These are phyloP conservation scores for Acrocephalus scirpaceus DNA, from an alignment of 2,797 vertebrate species.

Conservation along the genomic window DNA sequence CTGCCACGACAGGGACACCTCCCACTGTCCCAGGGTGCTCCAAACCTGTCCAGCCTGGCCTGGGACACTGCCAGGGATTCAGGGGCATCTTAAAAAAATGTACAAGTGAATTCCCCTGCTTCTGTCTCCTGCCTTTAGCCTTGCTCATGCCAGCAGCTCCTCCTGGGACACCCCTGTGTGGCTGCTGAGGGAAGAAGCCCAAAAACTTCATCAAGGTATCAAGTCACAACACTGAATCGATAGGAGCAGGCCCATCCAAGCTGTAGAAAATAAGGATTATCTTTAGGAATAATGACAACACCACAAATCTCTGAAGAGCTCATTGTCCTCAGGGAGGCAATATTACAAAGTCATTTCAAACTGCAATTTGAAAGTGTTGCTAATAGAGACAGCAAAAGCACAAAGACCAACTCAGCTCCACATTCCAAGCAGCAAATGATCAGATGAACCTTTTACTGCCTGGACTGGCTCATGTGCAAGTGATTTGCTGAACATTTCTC, in stretches of 20 bases:
- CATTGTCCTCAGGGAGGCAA: background rate
- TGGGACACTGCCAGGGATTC: background rate
- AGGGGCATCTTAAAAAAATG: background rate
- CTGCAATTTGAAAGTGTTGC: background rate
- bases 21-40: background rate
- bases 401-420: background rate
- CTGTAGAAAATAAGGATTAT: background rate
- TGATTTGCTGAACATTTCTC: background rate
- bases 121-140: background rate
- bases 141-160: background rate
- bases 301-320: background rate
- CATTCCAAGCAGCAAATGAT: background rate
- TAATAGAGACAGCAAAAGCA: background rate
- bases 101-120: background rate
- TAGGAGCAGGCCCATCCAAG: background rate
- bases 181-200: background rate
- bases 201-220: background rate
- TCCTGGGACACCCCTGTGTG: background rate
- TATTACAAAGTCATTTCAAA: background rate
- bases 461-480: background rate
- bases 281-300: background rate
- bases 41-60: fast-evolving
- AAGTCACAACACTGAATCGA: background rate
- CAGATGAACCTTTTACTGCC: background rate
- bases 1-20: background rate